A percentile compares a stretch with the other conserved stretches of the same genome.
Conservation (phyloP, 37 sponge, comb jelly and placozoan genomes). For the Eunapius fragilis region DNA sequence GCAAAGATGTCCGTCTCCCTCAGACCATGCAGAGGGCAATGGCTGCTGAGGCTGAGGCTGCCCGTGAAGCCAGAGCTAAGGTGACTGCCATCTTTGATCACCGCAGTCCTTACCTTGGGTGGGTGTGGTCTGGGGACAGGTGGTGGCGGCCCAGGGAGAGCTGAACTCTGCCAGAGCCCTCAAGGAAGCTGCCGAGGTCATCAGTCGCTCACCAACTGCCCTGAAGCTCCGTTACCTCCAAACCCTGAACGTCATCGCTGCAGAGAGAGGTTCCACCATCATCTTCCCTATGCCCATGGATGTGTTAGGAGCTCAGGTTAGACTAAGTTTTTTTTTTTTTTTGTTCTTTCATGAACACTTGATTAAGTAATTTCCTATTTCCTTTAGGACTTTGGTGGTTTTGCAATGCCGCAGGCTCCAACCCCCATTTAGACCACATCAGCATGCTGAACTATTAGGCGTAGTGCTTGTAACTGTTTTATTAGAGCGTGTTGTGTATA, state of each 20-base stretch:
- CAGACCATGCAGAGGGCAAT: conserved; percentile 88
- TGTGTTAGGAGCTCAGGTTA: conserved; percentile 87
- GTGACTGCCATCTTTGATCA: conserved; percentile 32
- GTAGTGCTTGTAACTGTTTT: too few species aligned
- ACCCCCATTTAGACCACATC: too few species aligned
- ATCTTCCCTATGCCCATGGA: conserved; percentile 98
- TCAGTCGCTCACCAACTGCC: conserved; percentile 86
- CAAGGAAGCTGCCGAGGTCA: conserved; percentile 96
- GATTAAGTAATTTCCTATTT: too few species aligned
- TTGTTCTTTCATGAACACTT: too few species aligned
- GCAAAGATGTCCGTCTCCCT: conserved; percentile 97
- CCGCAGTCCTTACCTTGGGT: neutral
- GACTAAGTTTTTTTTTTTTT: too few species aligned
- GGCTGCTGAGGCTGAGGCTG: conserved; percentile 99
- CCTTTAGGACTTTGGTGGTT: too few species aligned
- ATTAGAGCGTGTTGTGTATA: too few species aligned
- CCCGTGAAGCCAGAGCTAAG: conserved; percentile 95
- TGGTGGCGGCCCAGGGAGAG: conserved; percentile 96
- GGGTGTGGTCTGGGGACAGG: conserved; percentile 40
- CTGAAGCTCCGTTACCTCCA: conserved; percentile 98
- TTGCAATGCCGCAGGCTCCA: too few species aligned
- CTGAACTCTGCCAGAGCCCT: conserved; percentile 91
- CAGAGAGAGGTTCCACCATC: conserved; percentile 95
- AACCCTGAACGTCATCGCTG: conserved; percentile 90
- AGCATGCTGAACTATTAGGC: too few species aligned